Conservation (phyloP, 35 echinoderm and acorn worm genomes). For the Holothuria glaberrima region DNA sequence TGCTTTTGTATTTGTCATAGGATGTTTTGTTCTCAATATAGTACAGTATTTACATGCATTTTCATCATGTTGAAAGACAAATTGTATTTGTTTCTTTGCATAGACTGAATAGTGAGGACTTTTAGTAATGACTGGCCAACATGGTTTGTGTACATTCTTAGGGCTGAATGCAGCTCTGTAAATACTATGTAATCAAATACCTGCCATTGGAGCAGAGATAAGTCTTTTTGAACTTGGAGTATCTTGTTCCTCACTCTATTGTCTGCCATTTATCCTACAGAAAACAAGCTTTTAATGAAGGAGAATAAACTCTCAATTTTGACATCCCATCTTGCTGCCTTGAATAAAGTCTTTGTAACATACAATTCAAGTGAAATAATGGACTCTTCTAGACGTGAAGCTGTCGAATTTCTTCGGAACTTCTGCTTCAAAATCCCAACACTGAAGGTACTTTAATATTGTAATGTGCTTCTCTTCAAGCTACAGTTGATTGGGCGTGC, state of each 20-base stretch:
- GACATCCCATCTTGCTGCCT: slow-evolving; percentile 19
- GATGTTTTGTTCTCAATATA: too few species aligned
- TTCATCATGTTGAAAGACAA: neutral
- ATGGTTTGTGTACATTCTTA: neutral
- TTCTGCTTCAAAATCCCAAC: slow-evolving; percentile 38
- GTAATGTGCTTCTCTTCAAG: too few species aligned
- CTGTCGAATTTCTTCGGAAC: slow-evolving; percentile 42
- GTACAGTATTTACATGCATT: neutral
- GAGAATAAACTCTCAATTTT: slow-evolving; percentile 39
- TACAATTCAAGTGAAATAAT: slow-evolving; percentile 53
- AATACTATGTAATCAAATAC: too few species aligned
- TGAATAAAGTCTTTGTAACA: slow-evolving; percentile 39
- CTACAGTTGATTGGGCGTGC: too few species aligned
- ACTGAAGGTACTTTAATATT: neutral
- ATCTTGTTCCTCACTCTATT: neutral
- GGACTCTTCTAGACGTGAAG: slow-evolving; percentile 21
- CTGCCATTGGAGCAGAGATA: neutral
- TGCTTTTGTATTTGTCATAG: too few species aligned
- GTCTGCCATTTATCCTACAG: neutral
- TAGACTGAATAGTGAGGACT: too few species aligned
- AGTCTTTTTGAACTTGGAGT: too few species aligned
- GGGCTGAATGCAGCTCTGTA: neutral
- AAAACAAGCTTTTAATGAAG: slow-evolving; percentile 33
- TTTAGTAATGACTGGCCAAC: neutral
- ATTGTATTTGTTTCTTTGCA: neutral